Evolutionary conservation across 2,888 invertebrate species (phyloP).

Genomic region (Alloplasta piceator): DNA sequence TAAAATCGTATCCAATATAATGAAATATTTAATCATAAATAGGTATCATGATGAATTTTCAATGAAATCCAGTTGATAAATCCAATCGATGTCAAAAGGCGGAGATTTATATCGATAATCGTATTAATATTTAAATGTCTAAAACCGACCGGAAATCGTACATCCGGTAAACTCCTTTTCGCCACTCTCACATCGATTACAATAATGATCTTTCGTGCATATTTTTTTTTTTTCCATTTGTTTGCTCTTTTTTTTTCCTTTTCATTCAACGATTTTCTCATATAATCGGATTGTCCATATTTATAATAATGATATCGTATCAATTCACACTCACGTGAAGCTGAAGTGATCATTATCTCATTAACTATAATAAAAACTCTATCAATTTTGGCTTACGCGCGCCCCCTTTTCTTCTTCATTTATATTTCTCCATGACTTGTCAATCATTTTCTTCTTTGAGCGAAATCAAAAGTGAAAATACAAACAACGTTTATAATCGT

Average conservation of each 20-base stretch:
- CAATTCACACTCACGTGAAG: slow-evolving; percentile 60
- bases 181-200: slow-evolving; percentile 56
- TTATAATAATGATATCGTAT: slow-evolving; percentile 77
- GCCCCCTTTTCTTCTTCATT: slow-evolving; percentile 41
- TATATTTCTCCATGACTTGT: slow-evolving; percentile 40
- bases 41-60: slow-evolving; percentile 74
- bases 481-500: slow-evolving; percentile 32
- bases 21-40: slow-evolving; percentile 74
- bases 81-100: slow-evolving; percentile 68
- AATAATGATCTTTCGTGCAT: slow-evolving; percentile 43
- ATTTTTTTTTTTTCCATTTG: slow-evolving; percentile 37
- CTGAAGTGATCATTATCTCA: slow-evolving; percentile 43
- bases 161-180: slow-evolving; percentile 50
- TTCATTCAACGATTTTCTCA: slow-evolving; percentile 67
- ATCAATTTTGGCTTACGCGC: slow-evolving; percentile 40
- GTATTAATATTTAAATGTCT: slow-evolving; percentile 71
- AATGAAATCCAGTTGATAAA: slow-evolving; percentile 71
- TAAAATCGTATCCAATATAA: slow-evolving; percentile 73
- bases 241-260: slow-evolving; percentile 63
- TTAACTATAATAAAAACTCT: slow-evolving; percentile 40
- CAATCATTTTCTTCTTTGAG: slow-evolving; percentile 50
- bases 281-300: slow-evolving; percentile 80
- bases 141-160: slow-evolving; percentile 68
- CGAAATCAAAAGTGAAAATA: slow-evolving; percentile 50
- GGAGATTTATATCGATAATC: slow-evolving; percentile 68